Evolutionary conservation across 2,797 vertebrate species (phyloP).

Genomic region (Glyptemys insculpta): DNA sequence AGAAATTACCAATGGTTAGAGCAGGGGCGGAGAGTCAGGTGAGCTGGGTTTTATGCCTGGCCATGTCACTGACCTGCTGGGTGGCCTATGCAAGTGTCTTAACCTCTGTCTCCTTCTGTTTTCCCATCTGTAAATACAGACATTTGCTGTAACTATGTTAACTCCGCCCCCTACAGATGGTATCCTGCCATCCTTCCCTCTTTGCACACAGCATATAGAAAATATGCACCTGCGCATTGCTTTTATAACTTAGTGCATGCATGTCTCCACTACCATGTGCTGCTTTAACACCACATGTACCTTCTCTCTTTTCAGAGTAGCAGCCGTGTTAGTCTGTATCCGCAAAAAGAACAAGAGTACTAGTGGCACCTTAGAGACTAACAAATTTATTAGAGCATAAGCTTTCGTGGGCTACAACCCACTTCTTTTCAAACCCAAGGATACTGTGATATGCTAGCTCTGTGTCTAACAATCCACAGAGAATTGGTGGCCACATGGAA

Average conservation of each 20-base stretch:
- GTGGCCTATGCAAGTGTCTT: neutral
- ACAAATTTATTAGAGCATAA: too few relatives aligned
- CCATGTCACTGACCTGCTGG: neutral
- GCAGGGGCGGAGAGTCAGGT: too few relatives aligned
- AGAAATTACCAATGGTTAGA: neutral
- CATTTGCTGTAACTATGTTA: neutral
- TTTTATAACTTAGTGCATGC: neutral
- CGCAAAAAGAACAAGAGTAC: too few relatives aligned
- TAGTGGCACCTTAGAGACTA: too few relatives aligned
- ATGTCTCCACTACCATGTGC: neutral
- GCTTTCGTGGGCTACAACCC: too few relatives aligned
- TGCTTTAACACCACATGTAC: neutral
- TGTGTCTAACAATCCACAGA: neutral
- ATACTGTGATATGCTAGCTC: neutral
- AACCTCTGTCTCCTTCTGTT: neutral
- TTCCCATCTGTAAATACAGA: neutral
- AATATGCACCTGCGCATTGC: neutral
- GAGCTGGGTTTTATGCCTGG: neutral
- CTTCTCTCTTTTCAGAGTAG: neutral
- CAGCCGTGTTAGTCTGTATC: too few relatives aligned
- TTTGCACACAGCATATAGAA: neutral
- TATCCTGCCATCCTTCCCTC: neutral
- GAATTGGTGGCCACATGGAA: neutral
- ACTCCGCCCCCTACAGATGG: neutral
- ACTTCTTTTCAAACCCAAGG: neutral